Percentiles rank a stretch among this genome's conserved stretches.
Conservation (phyloP, 2,888 invertebrate genomes). For the Eupithecia centaureata region DNA sequence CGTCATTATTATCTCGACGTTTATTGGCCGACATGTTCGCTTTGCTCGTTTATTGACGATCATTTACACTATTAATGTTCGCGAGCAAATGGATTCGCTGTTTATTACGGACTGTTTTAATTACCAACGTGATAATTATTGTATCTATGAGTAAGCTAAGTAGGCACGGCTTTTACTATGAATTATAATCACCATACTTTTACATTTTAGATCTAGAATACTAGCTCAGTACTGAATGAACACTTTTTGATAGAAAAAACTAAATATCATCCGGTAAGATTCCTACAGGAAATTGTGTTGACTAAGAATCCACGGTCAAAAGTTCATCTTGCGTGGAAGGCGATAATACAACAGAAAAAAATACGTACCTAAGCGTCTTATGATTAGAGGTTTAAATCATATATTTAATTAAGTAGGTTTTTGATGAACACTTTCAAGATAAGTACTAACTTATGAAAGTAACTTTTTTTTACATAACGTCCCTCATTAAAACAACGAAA, state of each 20-base stretch:
- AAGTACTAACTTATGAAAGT: too few species aligned
- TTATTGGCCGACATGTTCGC: conserved; percentile 56
- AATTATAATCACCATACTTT: background rate
- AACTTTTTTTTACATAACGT: too few species aligned
- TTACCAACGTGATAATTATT: conserved; percentile 10
- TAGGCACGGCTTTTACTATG: background rate
- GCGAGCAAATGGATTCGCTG: conserved; percentile 28
- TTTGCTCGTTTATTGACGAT: conserved; percentile 55
- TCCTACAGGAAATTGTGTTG: background rate
- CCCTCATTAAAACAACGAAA: too few species aligned
- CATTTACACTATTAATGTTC: conserved; percentile 43
- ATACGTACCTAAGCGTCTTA: too few species aligned
- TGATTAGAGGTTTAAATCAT: too few species aligned
- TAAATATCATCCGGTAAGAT: background rate
- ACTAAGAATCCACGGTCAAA: background rate
- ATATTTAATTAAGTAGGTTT: too few species aligned
- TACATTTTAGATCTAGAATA: background rate
- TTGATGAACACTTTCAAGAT: too few species aligned
- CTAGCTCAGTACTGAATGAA: background rate
- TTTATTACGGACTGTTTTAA: conserved; percentile 27
- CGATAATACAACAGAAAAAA: too few species aligned
- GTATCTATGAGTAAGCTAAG: background rate
- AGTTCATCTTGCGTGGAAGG: background rate
- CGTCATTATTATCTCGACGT: conserved; percentile 63
- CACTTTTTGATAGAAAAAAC: background rate